Percentiles rank a stretch among this genome's conserved stretches.
phyloP scores from a whole-genome alignment of 2,113 vertebrate genomes.

The Abramis brama region DNA sequence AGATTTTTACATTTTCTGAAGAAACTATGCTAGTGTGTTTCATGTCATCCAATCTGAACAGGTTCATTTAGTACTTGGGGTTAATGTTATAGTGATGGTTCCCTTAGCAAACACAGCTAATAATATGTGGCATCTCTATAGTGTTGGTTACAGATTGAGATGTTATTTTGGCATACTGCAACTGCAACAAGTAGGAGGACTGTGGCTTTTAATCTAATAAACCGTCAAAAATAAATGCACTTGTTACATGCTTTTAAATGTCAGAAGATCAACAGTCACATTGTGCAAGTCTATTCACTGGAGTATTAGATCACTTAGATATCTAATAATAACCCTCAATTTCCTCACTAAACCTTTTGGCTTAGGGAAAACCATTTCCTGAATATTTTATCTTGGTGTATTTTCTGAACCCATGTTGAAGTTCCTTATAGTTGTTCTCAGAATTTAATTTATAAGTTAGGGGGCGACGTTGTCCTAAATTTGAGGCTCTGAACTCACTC shows the following conservation, averaged over 20 bases:
- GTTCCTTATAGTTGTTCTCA: background rate
- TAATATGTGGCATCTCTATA: background rate
- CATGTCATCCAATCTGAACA: background rate
- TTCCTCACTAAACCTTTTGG: background rate
- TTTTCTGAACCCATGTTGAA: background rate
- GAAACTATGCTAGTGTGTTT: background rate
- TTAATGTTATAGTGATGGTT: background rate
- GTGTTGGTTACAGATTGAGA: background rate
- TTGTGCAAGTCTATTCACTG: background rate
- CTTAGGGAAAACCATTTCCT: background rate
- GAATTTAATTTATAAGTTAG: background rate
- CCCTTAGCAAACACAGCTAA: background rate
- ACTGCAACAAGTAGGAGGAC: background rate
- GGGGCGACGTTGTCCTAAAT: background rate
- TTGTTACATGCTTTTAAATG: background rate
- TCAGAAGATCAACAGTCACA: background rate
- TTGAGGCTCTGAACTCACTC: background rate
- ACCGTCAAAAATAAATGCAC: slow-evolving; percentile 3
- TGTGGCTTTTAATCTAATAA: background rate
- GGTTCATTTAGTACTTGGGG: background rate
- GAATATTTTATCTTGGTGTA: background rate
- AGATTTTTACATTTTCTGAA: background rate
- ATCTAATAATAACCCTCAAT: background rate
- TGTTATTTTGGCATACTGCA: background rate
- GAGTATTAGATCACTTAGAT: background rate